phyloP scores from a whole-genome alignment of 2,113 vertebrate species.

The Chauna torquata region DNA sequence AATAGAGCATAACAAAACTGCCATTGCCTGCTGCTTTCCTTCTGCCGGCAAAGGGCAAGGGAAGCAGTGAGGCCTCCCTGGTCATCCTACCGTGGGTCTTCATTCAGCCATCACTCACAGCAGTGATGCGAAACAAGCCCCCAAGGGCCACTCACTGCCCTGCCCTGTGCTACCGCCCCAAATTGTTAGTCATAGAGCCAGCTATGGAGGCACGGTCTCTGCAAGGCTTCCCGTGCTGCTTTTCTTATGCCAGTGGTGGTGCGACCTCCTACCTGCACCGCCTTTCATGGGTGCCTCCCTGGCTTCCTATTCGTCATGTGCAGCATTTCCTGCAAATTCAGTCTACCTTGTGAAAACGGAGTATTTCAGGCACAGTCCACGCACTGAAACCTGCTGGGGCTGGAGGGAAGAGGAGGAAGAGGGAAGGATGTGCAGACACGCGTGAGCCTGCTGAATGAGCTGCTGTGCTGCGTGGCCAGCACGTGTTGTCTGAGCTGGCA shows the following conservation, averaged over 20 bases:
- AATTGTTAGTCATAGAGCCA: neutral
- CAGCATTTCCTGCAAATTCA: neutral
- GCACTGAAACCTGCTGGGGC: neutral
- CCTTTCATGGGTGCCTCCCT: rapidly evolving
- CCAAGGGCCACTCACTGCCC: neutral
- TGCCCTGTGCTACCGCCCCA: neutral
- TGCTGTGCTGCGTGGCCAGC: rapidly evolving
- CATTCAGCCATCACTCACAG: neutral
- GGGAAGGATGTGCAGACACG: neutral
- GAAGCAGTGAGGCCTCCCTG: neutral
- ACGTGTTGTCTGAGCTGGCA: neutral
- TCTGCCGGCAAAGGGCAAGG: neutral
- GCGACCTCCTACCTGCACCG: neutral
- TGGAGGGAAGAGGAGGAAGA: neutral
- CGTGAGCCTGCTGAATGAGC: neutral
- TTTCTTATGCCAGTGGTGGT: neutral
- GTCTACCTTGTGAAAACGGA: neutral
- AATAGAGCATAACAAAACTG: neutral
- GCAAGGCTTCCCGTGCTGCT: rapidly evolving
- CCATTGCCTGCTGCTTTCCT: neutral
- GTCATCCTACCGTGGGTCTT: neutral
- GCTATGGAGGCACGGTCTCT: rapidly evolving
- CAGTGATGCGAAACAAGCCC: neutral
- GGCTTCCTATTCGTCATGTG: neutral
- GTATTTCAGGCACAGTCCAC: neutral